Evolutionary conservation across 1,140 invertebrate genomes (phyloP), one percentile per base, ranked within the genome.

Genomic region (Aphaenogaster floridana): DNA sequence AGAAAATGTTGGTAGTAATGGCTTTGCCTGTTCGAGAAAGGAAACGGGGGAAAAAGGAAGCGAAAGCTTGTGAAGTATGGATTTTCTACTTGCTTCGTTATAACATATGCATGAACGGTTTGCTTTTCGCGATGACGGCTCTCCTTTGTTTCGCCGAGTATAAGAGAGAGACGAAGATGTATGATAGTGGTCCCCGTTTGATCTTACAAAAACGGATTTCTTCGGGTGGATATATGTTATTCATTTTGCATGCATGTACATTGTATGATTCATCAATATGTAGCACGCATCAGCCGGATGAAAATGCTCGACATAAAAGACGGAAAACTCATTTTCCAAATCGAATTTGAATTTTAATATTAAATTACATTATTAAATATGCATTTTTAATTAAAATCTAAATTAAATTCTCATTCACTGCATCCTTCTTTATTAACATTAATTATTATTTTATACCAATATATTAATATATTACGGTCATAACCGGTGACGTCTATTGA

Each of bases 91-190:
- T 59, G 66, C 79, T 72, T 83, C 28, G 66, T 83, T 72, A 83
- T 83, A 83, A 83, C 28, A 68, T 68, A 83, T 83, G 79, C 79
- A 83, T 83, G 50, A 83, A 59, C 11, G 52, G 15, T 83, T 80
- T 72, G 15, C 50, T 52, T 1, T 52, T 48, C 50, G 63, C n/a
- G 50, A 81, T 81, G 79, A 81, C 21, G 39, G 39, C 15, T 45
- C 4, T 68, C 36, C 45, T 81, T 83, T 83, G 79, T 83, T 83
- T 72, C 21, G 3, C 39, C 11, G 45, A 63, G 9, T 63, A 45
- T 28, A 28, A 28, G 28, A 39, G 13, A 80, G 34, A 34, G 36
- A 54, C 34, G 34, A 15, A 48, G 45, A 54, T 63, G 45, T 77
- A 77, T 39, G 77, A 39, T 13, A 36, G 50, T 11, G 66, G 15